Evolutionary conservation across 2,113 vertebrate genomes (phyloP).

Genomic region (Colius striatus): DNA sequence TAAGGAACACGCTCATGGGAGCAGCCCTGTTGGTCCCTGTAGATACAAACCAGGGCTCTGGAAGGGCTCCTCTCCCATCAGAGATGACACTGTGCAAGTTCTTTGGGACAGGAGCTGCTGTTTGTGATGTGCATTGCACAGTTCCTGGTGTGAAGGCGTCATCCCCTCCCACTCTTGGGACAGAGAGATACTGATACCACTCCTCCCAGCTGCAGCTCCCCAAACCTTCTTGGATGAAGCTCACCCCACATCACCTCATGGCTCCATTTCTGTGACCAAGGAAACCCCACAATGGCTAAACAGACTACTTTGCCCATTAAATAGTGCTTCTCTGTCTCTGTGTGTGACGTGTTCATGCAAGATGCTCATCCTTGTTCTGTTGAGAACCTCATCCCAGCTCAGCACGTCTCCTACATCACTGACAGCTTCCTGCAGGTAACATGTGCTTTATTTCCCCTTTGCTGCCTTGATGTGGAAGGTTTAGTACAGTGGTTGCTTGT

Average conservation of each 20-base stretch:
- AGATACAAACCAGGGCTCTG: background rate
- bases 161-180: background rate
- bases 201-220: background rate
- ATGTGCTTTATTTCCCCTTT: background rate
- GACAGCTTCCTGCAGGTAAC: accelerated
- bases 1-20: background rate
- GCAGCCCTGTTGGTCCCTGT: background rate
- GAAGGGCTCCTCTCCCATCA: background rate
- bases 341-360: accelerated
- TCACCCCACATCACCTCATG: background rate
- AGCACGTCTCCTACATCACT: background rate
- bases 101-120: background rate
- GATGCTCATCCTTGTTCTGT: background rate
- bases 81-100: background rate
- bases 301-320: background rate
- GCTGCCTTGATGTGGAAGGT: background rate
- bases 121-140: background rate
- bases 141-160: background rate
- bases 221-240: background rate
- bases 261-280: background rate
- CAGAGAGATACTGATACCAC: background rate
- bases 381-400: background rate
- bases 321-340: background rate
- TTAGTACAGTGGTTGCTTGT: background rate
- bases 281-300: background rate